Percentiles rank a stretch among this genome's conserved stretches.
These are phyloP conservation scores for Meandrusa payeni DNA, from an alignment of 2,888 invertebrate species.

Conservation along the genomic window DNA sequence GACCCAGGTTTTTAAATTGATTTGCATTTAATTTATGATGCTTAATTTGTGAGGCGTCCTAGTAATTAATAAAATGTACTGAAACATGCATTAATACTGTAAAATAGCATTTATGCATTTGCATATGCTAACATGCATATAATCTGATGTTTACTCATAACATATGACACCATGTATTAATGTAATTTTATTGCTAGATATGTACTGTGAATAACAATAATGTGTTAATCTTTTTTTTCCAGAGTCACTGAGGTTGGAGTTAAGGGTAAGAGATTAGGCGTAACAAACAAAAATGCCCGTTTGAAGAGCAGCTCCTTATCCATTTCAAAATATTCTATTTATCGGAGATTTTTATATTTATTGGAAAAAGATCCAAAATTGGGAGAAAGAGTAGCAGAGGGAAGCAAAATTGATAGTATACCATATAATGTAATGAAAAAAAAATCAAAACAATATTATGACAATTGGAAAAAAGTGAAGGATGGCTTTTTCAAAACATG, in stretches of 20 bases:
- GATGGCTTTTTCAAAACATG: conserved; percentile 74
- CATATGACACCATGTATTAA: too few relatives aligned
- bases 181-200: too few relatives aligned
- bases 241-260: conserved; percentile 87
- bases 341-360: conserved; percentile 66
- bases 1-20: too few relatives aligned
- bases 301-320: conserved; percentile 63
- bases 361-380: conserved; percentile 46
- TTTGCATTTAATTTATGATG: too few relatives aligned
- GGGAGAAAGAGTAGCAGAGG: conserved; percentile 35
- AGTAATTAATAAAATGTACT: too few relatives aligned
- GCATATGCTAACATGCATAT: too few relatives aligned
- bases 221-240: too few relatives aligned
- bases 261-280: conserved; percentile 89
- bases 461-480: conserved; percentile 68
- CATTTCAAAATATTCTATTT: conserved; percentile 79
- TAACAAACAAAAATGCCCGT: conserved; percentile 83
- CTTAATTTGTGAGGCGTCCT: too few relatives aligned
- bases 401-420: conserved; percentile 35
- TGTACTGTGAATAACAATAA: too few relatives aligned
- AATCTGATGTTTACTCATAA: too few relatives aligned
- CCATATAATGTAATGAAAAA: conserved; percentile 65
- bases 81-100: too few relatives aligned
- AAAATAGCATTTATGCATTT: too few relatives aligned
- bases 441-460: conserved; percentile 44